Evolutionary conservation across 92 coral and sea anemone genomes (phyloP), one percentile per base, ranked within the genome.

Genomic region (Phenganax stokvisi): DNA sequence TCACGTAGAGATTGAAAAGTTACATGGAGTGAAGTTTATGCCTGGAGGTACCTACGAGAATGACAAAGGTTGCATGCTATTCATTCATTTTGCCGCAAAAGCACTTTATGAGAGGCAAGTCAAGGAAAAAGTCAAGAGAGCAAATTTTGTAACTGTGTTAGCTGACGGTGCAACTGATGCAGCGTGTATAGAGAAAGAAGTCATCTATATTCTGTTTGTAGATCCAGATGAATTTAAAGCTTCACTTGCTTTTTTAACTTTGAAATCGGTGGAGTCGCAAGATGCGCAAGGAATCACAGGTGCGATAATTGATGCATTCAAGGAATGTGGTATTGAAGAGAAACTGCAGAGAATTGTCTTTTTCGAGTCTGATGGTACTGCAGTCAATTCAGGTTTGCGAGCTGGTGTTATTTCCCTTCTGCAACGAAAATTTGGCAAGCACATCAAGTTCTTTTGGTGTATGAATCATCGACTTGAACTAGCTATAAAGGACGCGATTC

Each of bases 361-460:
- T 87, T 87, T 87, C 60, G 87, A 87, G 85, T 84, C 90, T 54
- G 90, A 87, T 81, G 90, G 87, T 76, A 87, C 90, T 79, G 87
- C 87, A 61, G 87, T 80, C 62, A 83, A 87, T 87, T 83, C 89
- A 58, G 87, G 84, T 72, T 27, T 70, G 17, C 83, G 79, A 87
- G 89, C 86, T 83, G 89, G 86, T 78, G 89, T 87, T 71, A 87
- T 87, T 72, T 56, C 84, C 12, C 56, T 77, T 56, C 74, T 87
- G 56, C 86, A 87, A 56, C 81, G 57, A 71, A 83, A 80, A 54
- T 80, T 75, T 79, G 89, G 89, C 76, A 78, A 65, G 77, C 82
- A 87, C 86, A 87, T 87, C 56, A 83, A 83, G 75, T 87, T 87
- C 80, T 83, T 83, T 81, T 83, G 84, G 89, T 87, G 89, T 64